Evolutionary conservation across 2,888 invertebrate species (phyloP).

Genomic region (Lumbricus terrestris): DNA sequence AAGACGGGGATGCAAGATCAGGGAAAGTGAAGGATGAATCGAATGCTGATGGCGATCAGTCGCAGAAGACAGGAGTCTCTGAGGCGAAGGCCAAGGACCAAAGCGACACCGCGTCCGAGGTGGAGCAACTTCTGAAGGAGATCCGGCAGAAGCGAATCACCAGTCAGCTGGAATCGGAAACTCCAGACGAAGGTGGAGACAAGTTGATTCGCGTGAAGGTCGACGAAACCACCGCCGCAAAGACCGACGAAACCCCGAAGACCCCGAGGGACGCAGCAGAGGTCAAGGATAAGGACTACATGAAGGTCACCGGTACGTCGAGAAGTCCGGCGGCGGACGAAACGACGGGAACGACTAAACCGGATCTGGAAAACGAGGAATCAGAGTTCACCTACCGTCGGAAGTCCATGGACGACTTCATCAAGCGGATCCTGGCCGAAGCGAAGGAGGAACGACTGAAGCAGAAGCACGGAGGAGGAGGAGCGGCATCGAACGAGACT

Average conservation of each 20-base stretch:
- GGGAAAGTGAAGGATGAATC: background rate
- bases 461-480: constrained; percentile 18
- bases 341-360: background rate
- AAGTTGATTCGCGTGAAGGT: background rate
- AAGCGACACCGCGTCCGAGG: background rate
- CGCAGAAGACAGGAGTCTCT: too few species aligned
- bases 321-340: background rate
- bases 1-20: background rate
- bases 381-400: constrained; percentile 21
- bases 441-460: constrained; percentile 22
- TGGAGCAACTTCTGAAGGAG: background rate
- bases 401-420: constrained; percentile 32
- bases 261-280: background rate
- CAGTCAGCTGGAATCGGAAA: background rate
- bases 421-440: constrained; percentile 29
- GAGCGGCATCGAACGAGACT: background rate
- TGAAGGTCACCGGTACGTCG: background rate
- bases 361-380: constrained; percentile 20
- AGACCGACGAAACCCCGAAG: background rate
- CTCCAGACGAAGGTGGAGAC: background rate
- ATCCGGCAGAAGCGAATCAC: background rate
- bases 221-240: background rate
- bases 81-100: background rate
- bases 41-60: too few species aligned
- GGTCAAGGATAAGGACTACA: background rate